Percentiles rank a stretch among this genome's conserved stretches.
These are phyloP conservation scores for Corythornis vintsioides DNA, from an alignment of 2,113 vertebrate species.

Conservation along the genomic window DNA sequence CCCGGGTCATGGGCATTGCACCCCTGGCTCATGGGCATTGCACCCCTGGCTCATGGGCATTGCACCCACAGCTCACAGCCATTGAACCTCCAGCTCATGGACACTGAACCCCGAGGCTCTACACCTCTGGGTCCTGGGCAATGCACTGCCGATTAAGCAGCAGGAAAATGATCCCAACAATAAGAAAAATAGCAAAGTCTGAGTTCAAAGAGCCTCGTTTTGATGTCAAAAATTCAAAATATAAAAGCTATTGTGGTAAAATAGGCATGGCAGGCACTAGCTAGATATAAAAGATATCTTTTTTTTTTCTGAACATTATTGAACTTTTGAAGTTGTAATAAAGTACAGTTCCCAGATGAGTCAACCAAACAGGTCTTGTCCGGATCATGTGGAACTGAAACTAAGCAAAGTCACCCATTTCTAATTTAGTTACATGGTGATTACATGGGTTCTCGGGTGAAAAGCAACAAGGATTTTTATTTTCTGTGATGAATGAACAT, in stretches of 20 bases:
- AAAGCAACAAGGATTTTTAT: constrained; percentile 5
- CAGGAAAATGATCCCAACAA: neutral
- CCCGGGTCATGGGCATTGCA: too few relatives aligned
- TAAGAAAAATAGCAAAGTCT: neutral
- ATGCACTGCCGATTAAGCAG: neutral
- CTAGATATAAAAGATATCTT: neutral
- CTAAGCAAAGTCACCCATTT: constrained; percentile 57
- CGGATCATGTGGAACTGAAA: constrained; percentile 65
- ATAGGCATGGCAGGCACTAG: neutral
- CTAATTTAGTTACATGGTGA: constrained; percentile 74
- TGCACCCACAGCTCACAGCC: fast-evolving
- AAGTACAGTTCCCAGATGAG: constrained; percentile 9
- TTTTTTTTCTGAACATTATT: neutral
- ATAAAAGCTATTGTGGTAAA: neutral
- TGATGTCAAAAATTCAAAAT: neutral
- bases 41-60: fast-evolving
- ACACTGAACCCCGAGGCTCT: too few relatives aligned
- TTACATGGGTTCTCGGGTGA: constrained; percentile 51
- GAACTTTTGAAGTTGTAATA: constrained; percentile 19
- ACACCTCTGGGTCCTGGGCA: fast-evolving
- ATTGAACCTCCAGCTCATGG: neutral
- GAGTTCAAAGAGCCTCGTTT: neutral
- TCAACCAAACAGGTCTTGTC: constrained; percentile 44
- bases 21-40: fast-evolving
- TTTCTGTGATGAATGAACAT: constrained; percentile 38